phyloP scores from a whole-genome alignment of 2,797 vertebrate species.

The Pelobates cultripes region DNA sequence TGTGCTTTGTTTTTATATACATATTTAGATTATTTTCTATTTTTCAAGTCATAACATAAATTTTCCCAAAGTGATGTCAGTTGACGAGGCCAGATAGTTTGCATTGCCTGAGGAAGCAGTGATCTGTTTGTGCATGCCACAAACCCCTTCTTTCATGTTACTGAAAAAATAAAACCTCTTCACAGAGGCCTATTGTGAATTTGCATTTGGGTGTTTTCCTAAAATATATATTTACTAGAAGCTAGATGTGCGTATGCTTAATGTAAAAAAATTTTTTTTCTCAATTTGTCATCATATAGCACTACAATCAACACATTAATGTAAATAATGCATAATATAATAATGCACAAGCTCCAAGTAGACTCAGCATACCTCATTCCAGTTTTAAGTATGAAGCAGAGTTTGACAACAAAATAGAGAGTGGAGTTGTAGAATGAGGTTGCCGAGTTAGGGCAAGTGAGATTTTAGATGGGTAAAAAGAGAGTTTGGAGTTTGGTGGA shows the following conservation, averaged over 20 bases:
- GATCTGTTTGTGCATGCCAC: slow-evolving; percentile 11
- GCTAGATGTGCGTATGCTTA: background rate
- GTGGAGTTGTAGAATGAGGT: too few species aligned
- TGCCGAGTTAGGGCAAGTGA: too few species aligned
- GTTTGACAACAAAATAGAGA: too few species aligned
- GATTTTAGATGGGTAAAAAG: too few species aligned
- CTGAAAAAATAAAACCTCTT: background rate
- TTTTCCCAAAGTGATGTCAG: slow-evolving; percentile 5
- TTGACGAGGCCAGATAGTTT: slow-evolving; percentile 15
- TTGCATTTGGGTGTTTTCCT: background rate
- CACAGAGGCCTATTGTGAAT: background rate
- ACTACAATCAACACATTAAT: background rate
- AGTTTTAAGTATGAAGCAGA: too few species aligned
- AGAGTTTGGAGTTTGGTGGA: too few species aligned
- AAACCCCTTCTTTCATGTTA: background rate
- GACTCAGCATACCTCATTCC: too few species aligned
- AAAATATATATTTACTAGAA: background rate
- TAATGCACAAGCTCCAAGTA: too few species aligned
- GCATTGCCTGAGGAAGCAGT: background rate
- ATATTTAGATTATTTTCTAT: background rate
- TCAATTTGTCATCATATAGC: background rate
- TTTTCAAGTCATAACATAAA: slow-evolving; percentile 8
- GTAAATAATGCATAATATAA: background rate
- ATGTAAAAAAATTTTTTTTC: background rate
- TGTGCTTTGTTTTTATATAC: too few species aligned